phyloP scores from a whole-genome alignment of 1,140 invertebrate genomes.

The Zaprionus davidi region DNA sequence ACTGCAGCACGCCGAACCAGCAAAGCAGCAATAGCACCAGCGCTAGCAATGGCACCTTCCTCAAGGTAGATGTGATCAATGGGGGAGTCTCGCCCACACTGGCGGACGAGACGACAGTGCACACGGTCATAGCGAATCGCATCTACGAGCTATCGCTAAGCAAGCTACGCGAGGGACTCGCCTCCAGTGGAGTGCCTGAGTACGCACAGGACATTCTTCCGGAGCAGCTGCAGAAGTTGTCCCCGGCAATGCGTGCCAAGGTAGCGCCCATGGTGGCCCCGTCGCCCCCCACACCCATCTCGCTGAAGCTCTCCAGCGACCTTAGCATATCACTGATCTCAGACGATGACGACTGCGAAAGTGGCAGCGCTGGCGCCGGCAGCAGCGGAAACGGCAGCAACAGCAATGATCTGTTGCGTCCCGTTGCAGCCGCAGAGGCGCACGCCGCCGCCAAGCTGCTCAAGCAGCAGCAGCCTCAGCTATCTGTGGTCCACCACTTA shows the following conservation, averaged over 20 bases:
- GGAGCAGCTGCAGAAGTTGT: conserved; percentile 67
- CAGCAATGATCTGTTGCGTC: conserved; percentile 46
- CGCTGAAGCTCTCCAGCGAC: conserved; percentile 78
- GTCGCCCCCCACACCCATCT: conserved; percentile 67
- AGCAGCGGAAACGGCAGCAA: conserved; percentile 4
- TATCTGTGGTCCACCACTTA: conserved; percentile 70
- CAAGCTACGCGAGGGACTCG: conserved; percentile 76
- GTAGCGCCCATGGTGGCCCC: conserved; percentile 61
- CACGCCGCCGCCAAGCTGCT: conserved; percentile 69
- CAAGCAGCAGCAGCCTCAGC: conserved; percentile 71
- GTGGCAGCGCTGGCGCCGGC: conserved; percentile 33
- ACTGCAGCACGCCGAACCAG: conserved; percentile 15
- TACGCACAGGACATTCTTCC: conserved; percentile 64
- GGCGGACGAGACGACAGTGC: conserved; percentile 80
- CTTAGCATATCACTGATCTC: conserved; percentile 83
- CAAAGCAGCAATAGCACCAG: background rate
- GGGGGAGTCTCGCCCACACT: conserved; percentile 56
- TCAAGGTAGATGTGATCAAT: conserved; percentile 54
- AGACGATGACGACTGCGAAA: conserved; percentile 79
- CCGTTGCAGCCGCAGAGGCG: conserved; percentile 58
- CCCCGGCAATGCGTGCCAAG: conserved; percentile 69
- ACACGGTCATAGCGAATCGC: conserved; percentile 80
- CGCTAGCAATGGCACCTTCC: background rate
- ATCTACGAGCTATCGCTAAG: conserved; percentile 79
- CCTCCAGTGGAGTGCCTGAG: conserved; percentile 73